A percentile compares a stretch with the other conserved stretches of the same genome.
Evolutionary conservation across 2,113 vertebrate species (phyloP).

Genomic region (Orientallactaga bullata): DNA sequence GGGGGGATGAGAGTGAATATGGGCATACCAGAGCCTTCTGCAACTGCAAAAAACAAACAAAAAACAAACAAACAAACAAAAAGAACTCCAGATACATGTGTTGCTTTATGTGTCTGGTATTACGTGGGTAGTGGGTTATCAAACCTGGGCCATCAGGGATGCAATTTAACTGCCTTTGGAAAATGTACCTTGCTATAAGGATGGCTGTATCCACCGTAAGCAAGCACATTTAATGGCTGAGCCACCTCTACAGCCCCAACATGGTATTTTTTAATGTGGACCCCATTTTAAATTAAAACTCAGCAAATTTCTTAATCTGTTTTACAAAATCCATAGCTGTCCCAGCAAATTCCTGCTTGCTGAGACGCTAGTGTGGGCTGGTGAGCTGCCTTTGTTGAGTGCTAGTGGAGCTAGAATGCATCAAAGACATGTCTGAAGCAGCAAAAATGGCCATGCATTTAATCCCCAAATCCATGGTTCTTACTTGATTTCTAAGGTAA

Average conservation of each 20-base stretch:
- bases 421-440: background rate
- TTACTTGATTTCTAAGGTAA: background rate
- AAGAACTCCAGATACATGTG: too few relatives aligned
- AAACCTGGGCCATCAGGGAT: background rate
- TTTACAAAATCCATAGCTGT: background rate
- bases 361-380: background rate
- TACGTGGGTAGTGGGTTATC: too few relatives aligned
- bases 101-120: too few relatives aligned
- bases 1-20: too few relatives aligned
- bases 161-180: background rate
- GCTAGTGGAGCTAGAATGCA: background rate
- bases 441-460: background rate
- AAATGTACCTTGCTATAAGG: conserved; percentile 90
- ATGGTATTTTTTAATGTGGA: background rate
- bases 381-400: background rate
- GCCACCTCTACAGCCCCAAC: background rate
- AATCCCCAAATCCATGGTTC: background rate
- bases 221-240: too few relatives aligned
- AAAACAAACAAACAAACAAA: too few relatives aligned
- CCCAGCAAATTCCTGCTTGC: background rate
- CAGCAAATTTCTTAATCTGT: background rate
- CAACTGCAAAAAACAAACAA: too few relatives aligned
- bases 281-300: background rate
- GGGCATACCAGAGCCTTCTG: too few relatives aligned
- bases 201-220: conserved; percentile 88